Evolutionary conservation across 53 echinoderm and acorn worm genomes (phyloP).

Genomic region (Temnopleurus reevesii): DNA sequence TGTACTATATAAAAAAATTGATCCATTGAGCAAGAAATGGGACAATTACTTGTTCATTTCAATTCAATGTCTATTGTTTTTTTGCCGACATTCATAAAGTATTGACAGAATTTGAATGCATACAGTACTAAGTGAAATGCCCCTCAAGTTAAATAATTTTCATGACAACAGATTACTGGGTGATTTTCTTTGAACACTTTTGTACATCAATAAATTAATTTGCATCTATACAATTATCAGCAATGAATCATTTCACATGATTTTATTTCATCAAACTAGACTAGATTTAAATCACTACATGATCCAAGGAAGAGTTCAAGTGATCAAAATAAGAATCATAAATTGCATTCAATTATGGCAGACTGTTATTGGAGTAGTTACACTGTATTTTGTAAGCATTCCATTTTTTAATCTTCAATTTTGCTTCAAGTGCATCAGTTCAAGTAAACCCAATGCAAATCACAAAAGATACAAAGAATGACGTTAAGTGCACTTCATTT

Average conservation of each 20-base stretch:
- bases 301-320: constrained; percentile 4
- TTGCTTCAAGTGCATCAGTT: background rate
- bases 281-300: background rate
- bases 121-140: too few relatives aligned
- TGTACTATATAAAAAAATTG: too few relatives aligned
- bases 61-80: too few relatives aligned
- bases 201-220: background rate
- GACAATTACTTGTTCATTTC: too few relatives aligned
- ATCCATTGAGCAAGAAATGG: too few relatives aligned
- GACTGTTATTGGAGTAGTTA: background rate
- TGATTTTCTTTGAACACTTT: background rate
- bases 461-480: constrained; percentile 18
- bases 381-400: background rate
- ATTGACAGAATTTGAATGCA: too few relatives aligned
- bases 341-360: constrained; percentile 20
- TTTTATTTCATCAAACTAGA: background rate
- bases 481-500: constrained; percentile 47
- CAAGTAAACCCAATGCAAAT: constrained; percentile 12
- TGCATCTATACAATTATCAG: background rate
- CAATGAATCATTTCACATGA: background rate
- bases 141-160: background rate
- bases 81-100: too few relatives aligned
- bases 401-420: background rate
- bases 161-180: background rate
- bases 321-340: background rate